Evolutionary conservation across 2,888 invertebrate species (phyloP).

Genomic region (Tetranychus piercei): DNA sequence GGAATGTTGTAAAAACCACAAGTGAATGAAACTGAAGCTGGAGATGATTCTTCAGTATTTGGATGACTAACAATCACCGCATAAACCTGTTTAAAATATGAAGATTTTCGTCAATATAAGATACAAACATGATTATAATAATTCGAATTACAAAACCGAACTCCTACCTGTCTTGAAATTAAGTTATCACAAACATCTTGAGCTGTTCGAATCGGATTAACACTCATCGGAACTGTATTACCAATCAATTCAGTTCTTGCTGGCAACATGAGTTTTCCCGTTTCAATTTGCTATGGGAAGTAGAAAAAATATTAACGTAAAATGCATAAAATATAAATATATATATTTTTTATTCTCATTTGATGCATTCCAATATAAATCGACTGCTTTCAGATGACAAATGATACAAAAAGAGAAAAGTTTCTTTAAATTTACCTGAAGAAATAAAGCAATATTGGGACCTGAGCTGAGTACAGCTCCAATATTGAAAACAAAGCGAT

Average conservation of each 20-base stretch:
- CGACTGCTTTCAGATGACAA: no score
- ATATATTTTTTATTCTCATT: neutral
- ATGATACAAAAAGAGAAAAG: no score
- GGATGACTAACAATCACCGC: slow-evolving; percentile 38
- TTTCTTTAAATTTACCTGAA: slow-evolving; percentile 38
- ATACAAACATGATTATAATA: neutral
- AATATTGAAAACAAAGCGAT: slow-evolving; percentile 45
- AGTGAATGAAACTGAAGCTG: slow-evolving; percentile 93
- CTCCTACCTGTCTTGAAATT: slow-evolving; percentile 53
- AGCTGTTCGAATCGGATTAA: slow-evolving; percentile 84
- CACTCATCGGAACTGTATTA: slow-evolving; percentile 77
- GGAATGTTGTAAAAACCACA: slow-evolving; percentile 71
- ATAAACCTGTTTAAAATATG: slow-evolving; percentile 30
- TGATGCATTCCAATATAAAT: no score
- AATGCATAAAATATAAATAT: neutral
- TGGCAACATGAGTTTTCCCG: slow-evolving; percentile 21
- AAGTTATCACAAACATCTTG: slow-evolving; percentile 77
- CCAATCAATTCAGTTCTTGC: slow-evolving; percentile 46
- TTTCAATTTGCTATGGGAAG: slow-evolving; percentile 20
- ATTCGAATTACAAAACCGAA: neutral
- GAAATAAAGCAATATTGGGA: slow-evolving; percentile 58
- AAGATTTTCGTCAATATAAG: neutral
- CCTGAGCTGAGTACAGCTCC: slow-evolving; percentile 74
- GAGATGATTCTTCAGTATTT: slow-evolving; percentile 53
- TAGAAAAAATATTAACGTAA: neutral